Percentiles rank a stretch among this genome's conserved stretches.
Evolutionary conservation across 2,113 vertebrate genomes (phyloP).

Genomic region (Cygnus buccinator): DNA sequence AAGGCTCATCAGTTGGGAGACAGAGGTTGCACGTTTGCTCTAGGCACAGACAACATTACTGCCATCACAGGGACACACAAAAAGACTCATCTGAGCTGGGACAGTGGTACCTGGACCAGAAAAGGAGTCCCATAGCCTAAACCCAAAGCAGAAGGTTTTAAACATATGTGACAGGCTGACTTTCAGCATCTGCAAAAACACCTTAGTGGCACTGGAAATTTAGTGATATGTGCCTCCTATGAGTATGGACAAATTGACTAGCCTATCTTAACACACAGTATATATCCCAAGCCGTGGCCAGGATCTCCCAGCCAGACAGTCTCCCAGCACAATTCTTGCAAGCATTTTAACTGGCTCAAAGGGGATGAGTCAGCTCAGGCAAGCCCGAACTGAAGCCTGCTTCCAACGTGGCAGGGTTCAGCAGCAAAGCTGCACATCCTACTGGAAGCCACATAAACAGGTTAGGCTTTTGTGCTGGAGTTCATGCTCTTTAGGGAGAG

Average conservation of each 20-base stretch:
- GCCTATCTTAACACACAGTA: not conserved
- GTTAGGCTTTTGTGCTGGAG: not conserved
- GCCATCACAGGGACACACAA: not conserved
- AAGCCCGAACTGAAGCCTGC: not conserved
- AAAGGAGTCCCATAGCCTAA: not conserved
- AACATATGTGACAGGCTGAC: accelerated
- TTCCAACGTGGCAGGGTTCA: not conserved
- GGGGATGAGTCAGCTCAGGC: not conserved
- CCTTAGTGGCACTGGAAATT: not conserved
- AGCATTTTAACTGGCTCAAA: not conserved
- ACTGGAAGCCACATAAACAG: not conserved
- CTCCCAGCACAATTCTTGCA: not conserved
- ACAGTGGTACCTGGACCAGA: not conserved
- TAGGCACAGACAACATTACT: not conserved
- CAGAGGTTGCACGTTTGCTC: not conserved
- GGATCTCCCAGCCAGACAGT: not conserved
- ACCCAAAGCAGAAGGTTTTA: not conserved
- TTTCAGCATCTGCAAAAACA: not conserved
- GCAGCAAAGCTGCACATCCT: not conserved
- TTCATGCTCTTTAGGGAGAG: not conserved
- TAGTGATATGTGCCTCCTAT: not conserved
- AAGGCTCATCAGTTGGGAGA: not conserved
- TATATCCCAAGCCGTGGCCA: not conserved
- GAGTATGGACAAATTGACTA: not conserved
- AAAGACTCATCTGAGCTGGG: not conserved